Evolutionary conservation across 2,113 vertebrate genomes (phyloP).

Genomic region (Atlantisia rogersi): DNA sequence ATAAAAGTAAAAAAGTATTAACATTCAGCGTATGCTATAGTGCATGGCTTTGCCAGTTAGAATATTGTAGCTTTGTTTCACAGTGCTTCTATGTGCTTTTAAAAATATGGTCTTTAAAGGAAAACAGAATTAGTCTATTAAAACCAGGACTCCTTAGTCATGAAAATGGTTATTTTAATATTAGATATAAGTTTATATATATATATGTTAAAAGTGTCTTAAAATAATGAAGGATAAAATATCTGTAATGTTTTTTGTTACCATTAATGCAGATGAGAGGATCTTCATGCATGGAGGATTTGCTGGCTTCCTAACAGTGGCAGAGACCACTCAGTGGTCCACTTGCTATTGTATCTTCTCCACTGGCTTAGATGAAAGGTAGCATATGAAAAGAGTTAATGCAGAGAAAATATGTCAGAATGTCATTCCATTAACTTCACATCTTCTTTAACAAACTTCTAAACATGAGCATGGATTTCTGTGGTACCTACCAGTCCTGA

Average conservation of each 20-base stretch:
- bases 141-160: background rate
- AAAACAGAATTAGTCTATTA: background rate
- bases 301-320: background rate
- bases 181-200: background rate
- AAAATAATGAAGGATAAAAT: background rate
- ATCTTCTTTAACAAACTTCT: background rate
- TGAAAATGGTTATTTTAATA: background rate
- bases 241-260: background rate
- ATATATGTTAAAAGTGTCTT: background rate
- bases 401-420: background rate
- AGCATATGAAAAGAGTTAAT: background rate
- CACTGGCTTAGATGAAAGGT: background rate
- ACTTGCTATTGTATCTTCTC: background rate
- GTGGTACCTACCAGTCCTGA: background rate
- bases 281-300: background rate
- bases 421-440: background rate
- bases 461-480: background rate
- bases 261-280: background rate
- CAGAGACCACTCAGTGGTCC: background rate
- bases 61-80: background rate
- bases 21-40: background rate
- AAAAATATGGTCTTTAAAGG: background rate
- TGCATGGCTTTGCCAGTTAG: background rate
- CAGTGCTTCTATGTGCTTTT: background rate
- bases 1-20: conserved; percentile 16